These are phyloP conservation scores for Pogonomyrmex californicus DNA, from an alignment of 1,140 invertebrate species.

Conservation along the genomic window DNA sequence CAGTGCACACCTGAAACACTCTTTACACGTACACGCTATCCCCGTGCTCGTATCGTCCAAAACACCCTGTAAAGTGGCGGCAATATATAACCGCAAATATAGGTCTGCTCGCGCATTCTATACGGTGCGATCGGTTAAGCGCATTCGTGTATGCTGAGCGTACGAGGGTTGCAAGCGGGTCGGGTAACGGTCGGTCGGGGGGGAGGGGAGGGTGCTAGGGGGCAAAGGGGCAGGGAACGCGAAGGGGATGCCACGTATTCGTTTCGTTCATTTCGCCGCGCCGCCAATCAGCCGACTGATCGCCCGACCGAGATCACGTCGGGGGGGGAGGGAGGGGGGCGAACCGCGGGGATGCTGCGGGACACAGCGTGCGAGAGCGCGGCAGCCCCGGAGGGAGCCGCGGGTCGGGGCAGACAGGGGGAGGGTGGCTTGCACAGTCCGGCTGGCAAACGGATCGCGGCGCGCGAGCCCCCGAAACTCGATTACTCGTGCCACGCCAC, in stretches of 20 bases:
- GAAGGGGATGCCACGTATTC: slow-evolving; percentile 49
- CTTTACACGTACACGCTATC: neutral
- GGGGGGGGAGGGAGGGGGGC: no score
- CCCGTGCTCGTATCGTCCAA: neutral
- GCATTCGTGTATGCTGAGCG: slow-evolving; percentile 35
- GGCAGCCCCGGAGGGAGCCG: neutral
- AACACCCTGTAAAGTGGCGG: slow-evolving; percentile 53
- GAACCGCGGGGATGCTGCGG: slow-evolving; percentile 41
- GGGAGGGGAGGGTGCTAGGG: neutral
- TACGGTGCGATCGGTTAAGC: slow-evolving; percentile 62
- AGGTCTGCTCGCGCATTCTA: slow-evolving; percentile 44
- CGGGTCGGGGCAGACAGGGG: neutral
- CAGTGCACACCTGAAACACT: neutral
- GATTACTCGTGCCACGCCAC: slow-evolving; percentile 65
- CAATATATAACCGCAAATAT: slow-evolving; percentile 60
- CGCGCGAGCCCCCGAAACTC: slow-evolving; percentile 66
- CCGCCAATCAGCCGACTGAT: slow-evolving; percentile 71
- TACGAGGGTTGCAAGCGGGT: slow-evolving; percentile 1
- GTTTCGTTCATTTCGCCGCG: slow-evolving; percentile 72
- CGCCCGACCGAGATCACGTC: slow-evolving; percentile 49
- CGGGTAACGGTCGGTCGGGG: slow-evolving; percentile 10
- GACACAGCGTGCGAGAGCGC: slow-evolving; percentile 25
- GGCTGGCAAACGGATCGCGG: slow-evolving; percentile 63
- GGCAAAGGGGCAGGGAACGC: no score
- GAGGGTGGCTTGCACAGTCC: slow-evolving; percentile 36